Base-by-base conservation (phyloP, 2,113 vertebrate genomes). In the Hylia prasina region DNA sequence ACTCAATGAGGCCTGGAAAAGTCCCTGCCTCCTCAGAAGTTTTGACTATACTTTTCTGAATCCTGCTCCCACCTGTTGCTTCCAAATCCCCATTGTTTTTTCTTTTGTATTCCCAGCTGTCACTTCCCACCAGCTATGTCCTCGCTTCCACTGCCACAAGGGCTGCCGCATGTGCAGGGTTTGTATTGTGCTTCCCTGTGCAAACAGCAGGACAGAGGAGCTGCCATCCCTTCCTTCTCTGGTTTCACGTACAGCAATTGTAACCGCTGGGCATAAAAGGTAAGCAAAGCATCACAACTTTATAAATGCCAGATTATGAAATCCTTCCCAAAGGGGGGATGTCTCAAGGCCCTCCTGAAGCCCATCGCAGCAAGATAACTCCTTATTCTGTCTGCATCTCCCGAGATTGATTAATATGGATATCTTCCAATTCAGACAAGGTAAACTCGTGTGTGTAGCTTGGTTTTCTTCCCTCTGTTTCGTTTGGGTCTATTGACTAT, bases 81-180 rank as follows among this genome's bases (percentile, higher is more conserved):
- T 92, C 53, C 48, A 87, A 81, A 90, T 75, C 63, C 70, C 63
- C 66, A 28, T 47, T 82, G 66, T 66, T 76, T 69, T 83, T 54
- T 16, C 73, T 68, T 95, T 90, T 88, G 66, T 92, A 20, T 83
- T 91, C 58, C 60, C 89, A 89, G 95, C 94, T 96, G 94, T 87
- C 78, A 24, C 70, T 82, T 85, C 63, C 54, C 42, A 40, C 76
- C 64, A 44, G 47, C 60, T 71, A 37, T 20, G 42, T 66, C 80
- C 50, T 64, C 5, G 14, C 25, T 54, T 50, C 93, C 71, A 24
- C 9, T 61, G 50, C 54, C 91, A 23, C 70, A 25, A 70, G 5
- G 25, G 81, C 84, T 71, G 61, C 15, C 0, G 13, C 35, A 2
- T 17, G 31, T 40, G 85, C 44, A 31, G 37, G 13, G 28, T 40